These are phyloP conservation scores for Ceyx erithaca DNA, from an alignment of 2,797 vertebrate genomes.

Conservation along the genomic window DNA sequence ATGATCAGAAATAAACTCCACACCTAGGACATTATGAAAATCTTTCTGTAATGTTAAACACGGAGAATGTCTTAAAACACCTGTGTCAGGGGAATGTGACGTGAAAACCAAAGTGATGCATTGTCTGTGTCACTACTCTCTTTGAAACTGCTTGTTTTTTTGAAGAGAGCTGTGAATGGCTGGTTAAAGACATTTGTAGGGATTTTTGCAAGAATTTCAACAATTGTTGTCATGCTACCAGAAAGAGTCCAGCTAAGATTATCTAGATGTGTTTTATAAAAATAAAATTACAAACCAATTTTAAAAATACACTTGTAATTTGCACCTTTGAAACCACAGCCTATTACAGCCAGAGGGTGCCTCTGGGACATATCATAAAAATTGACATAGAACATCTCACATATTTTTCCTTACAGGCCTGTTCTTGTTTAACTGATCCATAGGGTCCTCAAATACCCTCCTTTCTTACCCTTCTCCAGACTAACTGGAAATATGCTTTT, in stretches of 20 bases:
- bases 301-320: neutral
- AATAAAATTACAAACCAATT: neutral
- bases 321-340: neutral
- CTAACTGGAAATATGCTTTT: neutral
- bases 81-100: neutral
- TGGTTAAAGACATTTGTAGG: neutral
- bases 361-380: neutral
- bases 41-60: neutral
- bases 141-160: neutral
- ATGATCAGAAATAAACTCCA: neutral
- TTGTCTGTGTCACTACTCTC: neutral
- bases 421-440: neutral
- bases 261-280: neutral
- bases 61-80: neutral
- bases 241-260: neutral
- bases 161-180: neutral
- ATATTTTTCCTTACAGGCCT: neutral
- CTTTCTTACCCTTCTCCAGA: neutral
- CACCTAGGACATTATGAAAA: neutral
- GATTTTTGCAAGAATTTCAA: neutral
- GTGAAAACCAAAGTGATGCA: neutral
- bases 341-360: neutral
- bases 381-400: neutral
- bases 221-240: neutral
- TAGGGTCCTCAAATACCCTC: neutral